phyloP scores from a whole-genome alignment of 2,113 vertebrate genomes.

The Triplophysa tibetana region DNA sequence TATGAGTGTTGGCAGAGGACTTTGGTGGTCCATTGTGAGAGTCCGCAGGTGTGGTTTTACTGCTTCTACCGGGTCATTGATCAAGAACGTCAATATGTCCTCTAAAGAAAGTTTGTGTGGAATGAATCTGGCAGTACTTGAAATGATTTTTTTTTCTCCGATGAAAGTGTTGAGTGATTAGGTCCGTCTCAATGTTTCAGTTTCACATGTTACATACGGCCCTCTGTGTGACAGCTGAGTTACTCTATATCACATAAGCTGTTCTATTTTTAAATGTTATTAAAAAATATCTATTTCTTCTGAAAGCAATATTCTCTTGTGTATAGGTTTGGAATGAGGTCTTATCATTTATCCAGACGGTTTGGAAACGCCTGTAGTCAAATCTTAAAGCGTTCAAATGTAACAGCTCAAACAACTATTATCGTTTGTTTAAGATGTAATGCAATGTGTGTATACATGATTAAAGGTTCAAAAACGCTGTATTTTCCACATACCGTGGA shows the following conservation, averaged over 20 bases:
- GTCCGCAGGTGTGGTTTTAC: constrained; percentile 42
- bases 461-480: not conserved
- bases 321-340: too few relatives aligned
- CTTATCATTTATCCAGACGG: too few relatives aligned
- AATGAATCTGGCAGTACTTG: constrained; percentile 24
- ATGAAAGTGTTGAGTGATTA: constrained; percentile 18
- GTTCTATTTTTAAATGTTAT: too few relatives aligned
- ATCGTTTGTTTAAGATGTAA: too few relatives aligned
- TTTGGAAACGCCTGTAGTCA: too few relatives aligned
- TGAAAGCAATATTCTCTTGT: too few relatives aligned
- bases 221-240: not conserved
- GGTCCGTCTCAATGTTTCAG: constrained; percentile 12
- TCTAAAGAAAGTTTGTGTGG: constrained; percentile 54
- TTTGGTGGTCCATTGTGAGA: constrained; percentile 44
- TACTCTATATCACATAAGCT: not conserved
- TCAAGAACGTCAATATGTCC: constrained; percentile 60
- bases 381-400: too few relatives aligned
- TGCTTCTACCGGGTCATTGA: constrained; percentile 54
- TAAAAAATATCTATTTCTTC: too few relatives aligned
- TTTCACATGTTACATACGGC: too few relatives aligned
- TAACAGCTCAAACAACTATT: too few relatives aligned
- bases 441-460: too few relatives aligned
- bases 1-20: constrained; percentile 50
- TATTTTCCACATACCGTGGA: too few relatives aligned
- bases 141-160: constrained; percentile 21